A percentile compares a stretch with the other conserved stretches of the same genome.
Evolutionary conservation across 2,797 vertebrate genomes (phyloP).

Genomic region (Falco novaeseelandiae): DNA sequence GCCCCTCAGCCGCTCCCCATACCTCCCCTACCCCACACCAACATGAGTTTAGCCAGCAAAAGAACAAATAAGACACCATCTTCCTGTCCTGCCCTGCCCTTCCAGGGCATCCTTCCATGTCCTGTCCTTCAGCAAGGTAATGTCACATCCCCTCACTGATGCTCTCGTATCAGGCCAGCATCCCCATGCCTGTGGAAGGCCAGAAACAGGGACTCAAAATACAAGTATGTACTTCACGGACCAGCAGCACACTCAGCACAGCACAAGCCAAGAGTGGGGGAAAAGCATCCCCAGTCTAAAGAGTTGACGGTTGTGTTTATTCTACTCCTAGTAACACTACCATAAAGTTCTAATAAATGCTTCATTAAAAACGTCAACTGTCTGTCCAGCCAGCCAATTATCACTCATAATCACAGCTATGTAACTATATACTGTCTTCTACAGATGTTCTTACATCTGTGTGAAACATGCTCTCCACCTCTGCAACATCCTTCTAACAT

Average conservation of each 20-base stretch:
- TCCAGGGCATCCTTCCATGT: neutral
- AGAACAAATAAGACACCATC: neutral
- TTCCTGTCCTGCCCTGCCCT: neutral
- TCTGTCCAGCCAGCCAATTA: constrained; percentile 34
- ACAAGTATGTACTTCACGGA: rapidly evolving
- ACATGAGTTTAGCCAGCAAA: neutral
- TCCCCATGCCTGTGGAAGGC: neutral
- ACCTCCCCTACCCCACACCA: neutral
- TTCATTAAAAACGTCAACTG: constrained; percentile 4
- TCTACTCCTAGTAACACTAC: neutral
- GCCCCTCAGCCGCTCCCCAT: rapidly evolving
- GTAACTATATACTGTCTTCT: neutral
- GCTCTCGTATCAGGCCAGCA: rapidly evolving
- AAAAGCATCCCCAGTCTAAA: neutral
- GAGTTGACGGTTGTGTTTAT: neutral
- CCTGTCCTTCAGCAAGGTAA: neutral
- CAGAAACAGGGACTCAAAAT: neutral
- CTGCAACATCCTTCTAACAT: neutral
- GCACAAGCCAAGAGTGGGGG: neutral
- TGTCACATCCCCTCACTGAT: neutral
- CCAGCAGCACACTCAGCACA: neutral
- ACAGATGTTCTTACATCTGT: constrained; percentile 54
- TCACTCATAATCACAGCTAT: neutral
- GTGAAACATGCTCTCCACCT: neutral
- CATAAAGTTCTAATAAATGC: neutral